Conservation (phyloP, 2,888 invertebrate genomes). For the Meliscaeva auricollis region DNA sequence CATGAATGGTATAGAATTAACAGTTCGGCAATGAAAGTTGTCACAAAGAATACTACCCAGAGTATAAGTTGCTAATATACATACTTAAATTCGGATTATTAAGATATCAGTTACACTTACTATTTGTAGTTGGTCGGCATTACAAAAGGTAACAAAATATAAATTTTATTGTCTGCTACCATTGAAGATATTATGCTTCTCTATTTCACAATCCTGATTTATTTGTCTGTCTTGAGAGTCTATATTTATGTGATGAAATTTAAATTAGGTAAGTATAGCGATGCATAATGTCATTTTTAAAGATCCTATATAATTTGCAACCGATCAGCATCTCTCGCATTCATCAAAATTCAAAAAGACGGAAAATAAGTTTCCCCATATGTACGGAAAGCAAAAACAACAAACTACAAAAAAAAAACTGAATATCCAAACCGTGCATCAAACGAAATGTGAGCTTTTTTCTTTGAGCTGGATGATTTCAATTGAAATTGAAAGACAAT, state of each 20-base stretch:
- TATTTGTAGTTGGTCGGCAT: too few species aligned
- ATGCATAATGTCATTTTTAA: conserved; percentile 20
- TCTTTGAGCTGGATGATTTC: conserved; percentile 12
- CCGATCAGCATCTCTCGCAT: conserved; percentile 17
- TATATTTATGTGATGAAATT: not conserved
- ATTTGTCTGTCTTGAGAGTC: not conserved
- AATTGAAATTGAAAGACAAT: conserved; percentile 22
- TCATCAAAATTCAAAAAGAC: conserved; percentile 37
- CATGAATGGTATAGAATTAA: too few species aligned
- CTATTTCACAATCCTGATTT: conserved; percentile 4
- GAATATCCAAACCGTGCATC: conserved; percentile 24
- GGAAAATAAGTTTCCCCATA: conserved; percentile 43
- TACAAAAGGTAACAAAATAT: too few species aligned
- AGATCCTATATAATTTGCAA: conserved; percentile 33
- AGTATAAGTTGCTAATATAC: too few species aligned
- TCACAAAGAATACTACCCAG: too few species aligned
- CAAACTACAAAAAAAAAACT: not conserved
- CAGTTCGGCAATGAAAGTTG: too few species aligned
- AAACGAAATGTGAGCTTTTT: conserved; percentile 1
- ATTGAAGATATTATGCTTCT: not conserved
- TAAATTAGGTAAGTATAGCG: conserved; percentile 8
- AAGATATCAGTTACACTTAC: too few species aligned
- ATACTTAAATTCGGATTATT: too few species aligned
- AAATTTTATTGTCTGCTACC: too few species aligned
- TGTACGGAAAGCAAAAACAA: conserved; percentile 49